Conservation (phyloP, 1,140 invertebrate species). For the Calephelis nemesis region DNA sequence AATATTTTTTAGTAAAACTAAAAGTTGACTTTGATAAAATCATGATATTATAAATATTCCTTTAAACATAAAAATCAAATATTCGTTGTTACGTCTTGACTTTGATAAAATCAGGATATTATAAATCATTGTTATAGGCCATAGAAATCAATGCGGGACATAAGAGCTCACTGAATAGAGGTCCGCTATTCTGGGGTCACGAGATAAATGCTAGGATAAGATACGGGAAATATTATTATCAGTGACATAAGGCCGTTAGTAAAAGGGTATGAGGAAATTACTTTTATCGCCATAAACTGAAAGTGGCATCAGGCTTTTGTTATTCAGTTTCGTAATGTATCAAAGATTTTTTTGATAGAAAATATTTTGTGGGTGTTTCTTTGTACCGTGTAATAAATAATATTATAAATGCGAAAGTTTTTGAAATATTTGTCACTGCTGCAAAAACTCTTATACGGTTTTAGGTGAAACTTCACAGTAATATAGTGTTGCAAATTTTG, state of each 20-base stretch:
- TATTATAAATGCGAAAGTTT: too few relatives aligned
- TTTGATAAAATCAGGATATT: neutral
- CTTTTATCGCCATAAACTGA: neutral
- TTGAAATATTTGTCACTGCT: too few relatives aligned
- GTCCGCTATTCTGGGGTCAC: constrained; percentile 17
- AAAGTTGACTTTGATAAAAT: too few relatives aligned
- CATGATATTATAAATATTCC: too few relatives aligned
- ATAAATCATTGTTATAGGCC: constrained; percentile 18
- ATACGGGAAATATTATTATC: constrained; percentile 14
- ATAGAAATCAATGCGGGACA: constrained; percentile 23
- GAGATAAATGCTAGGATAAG: constrained; percentile 12
- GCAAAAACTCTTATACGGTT: too few relatives aligned
- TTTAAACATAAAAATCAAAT: too few relatives aligned
- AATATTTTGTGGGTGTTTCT: too few relatives aligned
- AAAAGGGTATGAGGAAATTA: constrained; percentile 4
- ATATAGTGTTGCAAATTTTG: too few relatives aligned
- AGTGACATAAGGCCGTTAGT: constrained; percentile 3
- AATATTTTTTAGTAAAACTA: too few relatives aligned
- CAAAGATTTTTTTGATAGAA: neutral
- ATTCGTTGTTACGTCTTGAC: neutral
- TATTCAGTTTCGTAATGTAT: neutral
- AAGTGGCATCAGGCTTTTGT: neutral
- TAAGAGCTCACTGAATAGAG: constrained; percentile 15
- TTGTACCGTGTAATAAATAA: too few relatives aligned
- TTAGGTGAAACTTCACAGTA: too few relatives aligned